Evolutionary conservation across 2,888 invertebrate species (phyloP), one percentile per base, ranked within the genome.

Genomic region (Galeruca laticollis): DNA sequence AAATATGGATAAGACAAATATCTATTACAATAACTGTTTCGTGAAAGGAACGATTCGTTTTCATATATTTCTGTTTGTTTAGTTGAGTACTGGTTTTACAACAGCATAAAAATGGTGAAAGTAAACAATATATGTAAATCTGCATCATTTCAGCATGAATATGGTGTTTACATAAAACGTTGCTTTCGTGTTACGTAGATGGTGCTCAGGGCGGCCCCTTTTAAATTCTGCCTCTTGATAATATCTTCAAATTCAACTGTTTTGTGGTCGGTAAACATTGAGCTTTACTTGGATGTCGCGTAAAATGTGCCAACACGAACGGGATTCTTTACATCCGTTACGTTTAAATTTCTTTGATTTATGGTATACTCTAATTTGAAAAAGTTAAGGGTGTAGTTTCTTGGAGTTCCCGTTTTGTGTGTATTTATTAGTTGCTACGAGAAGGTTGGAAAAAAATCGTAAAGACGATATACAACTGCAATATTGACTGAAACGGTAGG

Each of bases 231-330:
- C 68, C 59, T 60, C 71, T 20, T 69, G 75, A 73, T 73, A 73
- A 73, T 71, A 75, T 73, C 73, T 75, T 71, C 57, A 72, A 73
- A 75, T 75, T 75, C 63, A 70, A 71, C 61, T 68, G 70, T 71
- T 73, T 73, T 75, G 73, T 71, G 67, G 68, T 66, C 26, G 33
- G 63, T 51, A 59, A 68, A 60, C 67, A 66, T 56, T 71, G 69
- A 63, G 62, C 60, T 73, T 69, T 70, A 47, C 15, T 47, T 9
- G 18, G 47, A 47, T 47, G 43, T n/a, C 18, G 18, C 18, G 15
- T 18, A 47, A 51, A 63, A 65, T 43, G 60, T 64, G 68, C 35
- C 49, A 51, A 68, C 72, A 62, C 70, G 68, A 72, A 74, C 70
- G 70, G 66, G 69, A 59, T 75, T 74, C 71, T 72, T 67, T 71